Evolutionary conservation across 1,140 invertebrate species (phyloP), one percentile per base, ranked within the genome.

Genomic region (Arion vulgaris): DNA sequence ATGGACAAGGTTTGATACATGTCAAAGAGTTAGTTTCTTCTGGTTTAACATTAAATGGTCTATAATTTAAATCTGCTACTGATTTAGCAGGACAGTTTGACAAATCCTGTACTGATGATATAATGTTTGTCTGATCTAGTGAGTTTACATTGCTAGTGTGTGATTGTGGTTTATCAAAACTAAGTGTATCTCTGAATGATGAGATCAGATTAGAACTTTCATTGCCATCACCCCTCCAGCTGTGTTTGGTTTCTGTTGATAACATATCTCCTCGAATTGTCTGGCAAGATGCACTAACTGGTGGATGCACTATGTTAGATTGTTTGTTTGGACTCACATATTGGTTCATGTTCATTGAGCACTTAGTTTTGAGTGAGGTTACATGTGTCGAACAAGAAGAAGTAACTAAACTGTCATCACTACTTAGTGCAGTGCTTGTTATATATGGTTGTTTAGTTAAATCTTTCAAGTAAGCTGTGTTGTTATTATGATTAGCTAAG

Each of bases 261-360:
- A 26, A 13, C 41, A 9, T 13, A 23, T 45, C 38, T 41, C 38
- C 41, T 32, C 15, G 41, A 15, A 45, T 7, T 45, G 72, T 41
- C 26, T 74, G 41, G 17, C 13, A 28, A 17, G 11, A 9, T 49
- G 72, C 26, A 9, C 45, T 39, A 32, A 39, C 17, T 5, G 45
- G 38, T 28, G n/a, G 45, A 45, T 74, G 9, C n/a, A 32, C 38
- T 11, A 45, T 74, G 23, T 9, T 15, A 9, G 45, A 34, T 26
- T 51, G 51, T 36, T 51, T 77, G 49, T 34, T 74, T 49, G 7
- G 72, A 39, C 11, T 77, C n/a, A 53, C n/a, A 62, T 1, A 57
- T 34, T 77, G 11, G 45, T 77, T 77, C 11, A 77, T n/a, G n/a
- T n/a, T 51, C 41, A 39, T 57, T 45, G 75, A 11, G 38, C 32